These are phyloP conservation scores for Momotus momota DNA, from an alignment of 2,797 vertebrate species.

Conservation along the genomic window DNA sequence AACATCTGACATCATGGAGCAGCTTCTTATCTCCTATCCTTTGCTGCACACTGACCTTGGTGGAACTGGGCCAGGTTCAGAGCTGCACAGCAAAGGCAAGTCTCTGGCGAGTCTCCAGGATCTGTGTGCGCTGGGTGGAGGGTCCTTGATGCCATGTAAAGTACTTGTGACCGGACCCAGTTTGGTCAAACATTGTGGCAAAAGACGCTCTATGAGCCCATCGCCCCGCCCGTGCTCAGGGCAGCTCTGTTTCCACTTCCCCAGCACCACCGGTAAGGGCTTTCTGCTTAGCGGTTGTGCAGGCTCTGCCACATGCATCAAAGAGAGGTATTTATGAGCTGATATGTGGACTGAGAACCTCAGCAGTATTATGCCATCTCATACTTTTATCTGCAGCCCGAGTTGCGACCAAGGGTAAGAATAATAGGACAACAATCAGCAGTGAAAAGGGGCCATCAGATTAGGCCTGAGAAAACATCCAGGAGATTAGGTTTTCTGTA, in stretches of 20 bases:
- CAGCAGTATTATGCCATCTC: not conserved
- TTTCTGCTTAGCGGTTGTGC: not conserved
- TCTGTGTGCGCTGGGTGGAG: not conserved
- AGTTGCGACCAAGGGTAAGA: not conserved
- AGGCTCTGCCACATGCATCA: not conserved
- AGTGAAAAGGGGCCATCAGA: conserved; percentile 7
- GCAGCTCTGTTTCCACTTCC: not conserved
- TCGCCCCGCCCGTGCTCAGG: not conserved
- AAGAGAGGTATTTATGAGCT: not conserved
- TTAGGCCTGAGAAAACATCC: not conserved
- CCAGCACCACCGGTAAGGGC: accelerated
- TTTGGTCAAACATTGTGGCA: not conserved
- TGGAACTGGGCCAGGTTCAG: not conserved
- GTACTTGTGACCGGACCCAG: not conserved
- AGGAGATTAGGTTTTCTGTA: not conserved
- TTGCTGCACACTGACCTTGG: not conserved
- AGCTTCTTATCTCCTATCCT: not conserved
- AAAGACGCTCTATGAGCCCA: not conserved
- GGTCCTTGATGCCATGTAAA: not conserved
- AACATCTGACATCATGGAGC: not conserved
- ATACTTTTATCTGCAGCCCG: not conserved
- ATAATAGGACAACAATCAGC: not conserved
- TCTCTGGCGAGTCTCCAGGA: not conserved
- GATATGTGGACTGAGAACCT: not conserved
- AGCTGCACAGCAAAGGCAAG: not conserved